These are phyloP conservation scores for Eulemur rubriventer DNA, from an alignment of 2,797 vertebrate species.

Conservation along the genomic window DNA sequence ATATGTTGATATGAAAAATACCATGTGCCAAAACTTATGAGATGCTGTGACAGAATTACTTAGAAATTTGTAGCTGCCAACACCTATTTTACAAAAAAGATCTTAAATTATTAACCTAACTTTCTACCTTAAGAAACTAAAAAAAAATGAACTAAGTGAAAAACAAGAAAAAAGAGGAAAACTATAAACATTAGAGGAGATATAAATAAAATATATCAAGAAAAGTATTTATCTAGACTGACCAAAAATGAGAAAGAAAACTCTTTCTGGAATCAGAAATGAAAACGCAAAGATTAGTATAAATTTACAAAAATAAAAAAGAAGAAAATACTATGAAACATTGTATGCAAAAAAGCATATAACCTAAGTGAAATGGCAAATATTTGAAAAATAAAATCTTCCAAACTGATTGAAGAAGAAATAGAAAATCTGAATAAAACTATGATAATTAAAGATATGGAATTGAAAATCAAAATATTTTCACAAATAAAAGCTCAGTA, in stretches of 20 bases:
- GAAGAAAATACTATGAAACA: background rate
- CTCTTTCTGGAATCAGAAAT: background rate
- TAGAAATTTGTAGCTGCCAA: background rate
- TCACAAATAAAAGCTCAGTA: background rate
- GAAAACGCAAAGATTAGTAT: background rate
- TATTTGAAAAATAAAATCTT: background rate
- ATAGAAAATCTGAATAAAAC: background rate
- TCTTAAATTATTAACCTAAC: background rate
- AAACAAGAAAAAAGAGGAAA: background rate
- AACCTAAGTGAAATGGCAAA: background rate
- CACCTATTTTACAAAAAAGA: background rate
- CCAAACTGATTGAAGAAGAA: background rate
- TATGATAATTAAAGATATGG: background rate
- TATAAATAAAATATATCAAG: background rate
- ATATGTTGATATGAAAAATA: background rate
- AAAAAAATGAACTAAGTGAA: background rate
- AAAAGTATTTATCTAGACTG: background rate
- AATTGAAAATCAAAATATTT: background rate
- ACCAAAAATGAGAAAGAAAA: background rate
- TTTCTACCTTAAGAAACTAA: background rate
- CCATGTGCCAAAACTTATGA: background rate
- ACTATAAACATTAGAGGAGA: background rate
- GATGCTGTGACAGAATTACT: background rate
- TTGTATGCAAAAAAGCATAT: background rate
- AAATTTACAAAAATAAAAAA: background rate